Evolutionary conservation across 2,888 invertebrate genomes (phyloP).

Genomic region (Luperina testacea): DNA sequence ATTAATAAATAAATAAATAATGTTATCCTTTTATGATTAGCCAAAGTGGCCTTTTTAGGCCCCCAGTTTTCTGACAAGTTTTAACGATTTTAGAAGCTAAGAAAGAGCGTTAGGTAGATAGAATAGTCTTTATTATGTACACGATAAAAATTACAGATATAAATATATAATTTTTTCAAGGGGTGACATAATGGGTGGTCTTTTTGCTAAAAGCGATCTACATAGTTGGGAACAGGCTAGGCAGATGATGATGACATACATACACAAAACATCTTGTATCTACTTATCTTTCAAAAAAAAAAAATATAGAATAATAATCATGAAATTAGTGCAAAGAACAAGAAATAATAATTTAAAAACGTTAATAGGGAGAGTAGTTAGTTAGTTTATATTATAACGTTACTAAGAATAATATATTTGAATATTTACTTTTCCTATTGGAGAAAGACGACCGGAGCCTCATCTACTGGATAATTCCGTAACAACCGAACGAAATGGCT

Average conservation of each 20-base stretch:
- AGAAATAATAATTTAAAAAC: neutral
- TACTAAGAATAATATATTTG: neutral
- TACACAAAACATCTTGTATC: neutral
- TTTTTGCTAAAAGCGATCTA: no score
- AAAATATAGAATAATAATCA: neutral
- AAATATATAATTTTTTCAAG: no score
- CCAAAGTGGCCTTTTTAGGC: no score
- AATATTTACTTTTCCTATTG: neutral
- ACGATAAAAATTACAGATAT: neutral
- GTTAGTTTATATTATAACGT: neutral
- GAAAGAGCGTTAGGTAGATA: neutral
- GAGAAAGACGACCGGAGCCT: neutral
- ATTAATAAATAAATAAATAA: no score
- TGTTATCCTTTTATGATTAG: no score
- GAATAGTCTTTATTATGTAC: neutral
- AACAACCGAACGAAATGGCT: neutral
- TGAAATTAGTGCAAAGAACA: neutral
- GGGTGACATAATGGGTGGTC: no score
- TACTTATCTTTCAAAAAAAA: neutral
- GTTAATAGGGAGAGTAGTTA: no score
- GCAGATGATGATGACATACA: no score
- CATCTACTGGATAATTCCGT: constrained; percentile 23
- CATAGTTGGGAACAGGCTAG: no score
- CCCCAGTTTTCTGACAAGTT: neutral
- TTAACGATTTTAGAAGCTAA: neutral